Evolutionary conservation across 2,113 vertebrate species (phyloP), one percentile per base, ranked within the genome.

Genomic region (Phalacrocorax pelagicus): DNA sequence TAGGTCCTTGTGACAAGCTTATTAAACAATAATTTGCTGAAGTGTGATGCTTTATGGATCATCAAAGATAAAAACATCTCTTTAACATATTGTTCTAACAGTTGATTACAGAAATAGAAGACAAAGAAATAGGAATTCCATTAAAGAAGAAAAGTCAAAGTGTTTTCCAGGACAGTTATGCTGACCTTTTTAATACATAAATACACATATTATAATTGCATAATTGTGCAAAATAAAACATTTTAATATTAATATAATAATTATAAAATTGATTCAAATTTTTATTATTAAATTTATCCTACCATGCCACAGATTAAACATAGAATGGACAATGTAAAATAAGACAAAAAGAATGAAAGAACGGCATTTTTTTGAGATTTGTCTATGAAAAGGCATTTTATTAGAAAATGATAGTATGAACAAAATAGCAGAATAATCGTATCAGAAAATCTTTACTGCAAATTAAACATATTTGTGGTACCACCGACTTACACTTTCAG

Each of bases 1-100:
- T 85, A 73, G 49, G 20, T 85, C 26, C 32, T 90, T 82, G 34
- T 79, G 80, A 92, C 49, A 83, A 89, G 47, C 83, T 94, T 94
- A 80, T 95, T 89, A 91, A 95, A 91, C 77, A 82, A 82, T 91
- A 90, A 87, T 94, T 95, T 92, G 49, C 62, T 70, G 52, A 84
- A 86, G 73, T 94, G 83, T 79, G 83, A 65, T 89, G 40, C 65
- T 90, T 83, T 71, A 67, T 57, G 49, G 77, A 81, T 89, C 69
- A 85, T 87, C 77, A 94, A 81, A 89, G 81, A 65, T 52, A 80
- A 95, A 95, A 91, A 7, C 34, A 94, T 23, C 66, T 89, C 36
- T 81, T 94, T 49, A 84, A 88, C 90, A 42, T 70, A 63, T 89
- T 89, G 27, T 65, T 86, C 55, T 84, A 86, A 81, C 5, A 81